phyloP scores from a whole-genome alignment of 2,113 vertebrate genomes.

The Coreoperca whiteheadi region DNA sequence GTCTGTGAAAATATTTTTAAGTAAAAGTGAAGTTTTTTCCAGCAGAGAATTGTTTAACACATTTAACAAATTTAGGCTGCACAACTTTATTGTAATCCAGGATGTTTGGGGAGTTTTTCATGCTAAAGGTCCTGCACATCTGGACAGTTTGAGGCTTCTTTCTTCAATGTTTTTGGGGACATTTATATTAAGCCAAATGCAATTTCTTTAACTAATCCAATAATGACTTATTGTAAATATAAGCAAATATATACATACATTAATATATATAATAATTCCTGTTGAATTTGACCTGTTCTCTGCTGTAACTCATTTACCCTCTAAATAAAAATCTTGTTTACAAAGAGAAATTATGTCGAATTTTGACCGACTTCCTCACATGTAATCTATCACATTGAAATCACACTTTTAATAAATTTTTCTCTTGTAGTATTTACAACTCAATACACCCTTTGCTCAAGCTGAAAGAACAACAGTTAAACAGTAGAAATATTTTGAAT shows the following conservation, averaged over 20 bases:
- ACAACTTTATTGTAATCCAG: neutral
- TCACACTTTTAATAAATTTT: conserved; percentile 56
- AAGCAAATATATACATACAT: conserved; percentile 34
- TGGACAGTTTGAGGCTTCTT: neutral
- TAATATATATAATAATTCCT: conserved; percentile 56
- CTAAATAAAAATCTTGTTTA: conserved; percentile 52
- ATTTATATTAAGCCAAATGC: neutral
- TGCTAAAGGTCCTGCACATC: neutral
- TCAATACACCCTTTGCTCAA: conserved; percentile 9
- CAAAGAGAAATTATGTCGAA: neutral
- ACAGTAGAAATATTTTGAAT: conserved; percentile 23
- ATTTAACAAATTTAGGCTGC: neutral
- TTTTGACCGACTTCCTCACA: neutral
- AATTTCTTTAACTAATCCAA: conserved; percentile 24
- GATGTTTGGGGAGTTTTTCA: neutral
- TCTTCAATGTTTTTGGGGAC: neutral
- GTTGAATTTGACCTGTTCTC: conserved; percentile 54
- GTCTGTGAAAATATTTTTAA: conserved; percentile 41
- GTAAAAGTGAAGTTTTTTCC: conserved; percentile 8
- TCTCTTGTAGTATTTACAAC: conserved; percentile 42
- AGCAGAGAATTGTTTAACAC: neutral
- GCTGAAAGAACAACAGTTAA: conserved; percentile 27
- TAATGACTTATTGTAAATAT: conserved; percentile 73
- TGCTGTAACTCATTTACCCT: conserved; percentile 69
- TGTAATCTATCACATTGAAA: conserved; percentile 2